Base-by-base conservation (phyloP, 1,140 invertebrate genomes). In the Heliconius melpomene region DNA sequence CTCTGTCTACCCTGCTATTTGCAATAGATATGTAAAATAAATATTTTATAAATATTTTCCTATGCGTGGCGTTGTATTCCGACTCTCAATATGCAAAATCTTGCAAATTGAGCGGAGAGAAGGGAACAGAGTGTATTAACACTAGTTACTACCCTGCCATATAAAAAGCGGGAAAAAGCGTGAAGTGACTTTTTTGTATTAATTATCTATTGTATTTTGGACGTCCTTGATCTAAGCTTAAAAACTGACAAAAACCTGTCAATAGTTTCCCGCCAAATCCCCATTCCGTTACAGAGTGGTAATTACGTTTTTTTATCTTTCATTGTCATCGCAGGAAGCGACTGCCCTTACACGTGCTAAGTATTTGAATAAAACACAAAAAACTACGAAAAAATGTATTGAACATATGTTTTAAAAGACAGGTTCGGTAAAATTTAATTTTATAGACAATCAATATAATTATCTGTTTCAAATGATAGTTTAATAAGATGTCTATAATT, bases 311-410 rank as follows among this genome's bases (percentile, higher is more conserved):
- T 87, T 78, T 74, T 78, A 80, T 80, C 81, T 90, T 89, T 91
- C 88, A 89, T 90, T 92, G 88, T 90, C 89, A 90, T 88, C 88
- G 70, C 88, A 89, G 90, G 90, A 92, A 91, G 87, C 87, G 85
- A 89, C 85, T 85, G 85, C 88, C 87, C 87, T 86, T 82, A 83
- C 77, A 86, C 79, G 80, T 81, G 80, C 73, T 73, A 72, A 71
- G 60, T 72, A 38, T 76, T 77, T 80, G 76, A 77, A 80, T 76
- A 78, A 66, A 66, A 66, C n/a, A 66, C 60, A 66, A 29, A 29
- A 29, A 60, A 66, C 8, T 29, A 29, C 9, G 9, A 66, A 66
- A 26, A 16, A 66, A 3, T 29, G 60, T 29, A 29, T 66, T 66
- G 23, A 66, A 66, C 60, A 66, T 66, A 66, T 66, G 60, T 66